Conservation (phyloP, 2,797 vertebrate genomes). For the Nyctalus aviator region DNA sequence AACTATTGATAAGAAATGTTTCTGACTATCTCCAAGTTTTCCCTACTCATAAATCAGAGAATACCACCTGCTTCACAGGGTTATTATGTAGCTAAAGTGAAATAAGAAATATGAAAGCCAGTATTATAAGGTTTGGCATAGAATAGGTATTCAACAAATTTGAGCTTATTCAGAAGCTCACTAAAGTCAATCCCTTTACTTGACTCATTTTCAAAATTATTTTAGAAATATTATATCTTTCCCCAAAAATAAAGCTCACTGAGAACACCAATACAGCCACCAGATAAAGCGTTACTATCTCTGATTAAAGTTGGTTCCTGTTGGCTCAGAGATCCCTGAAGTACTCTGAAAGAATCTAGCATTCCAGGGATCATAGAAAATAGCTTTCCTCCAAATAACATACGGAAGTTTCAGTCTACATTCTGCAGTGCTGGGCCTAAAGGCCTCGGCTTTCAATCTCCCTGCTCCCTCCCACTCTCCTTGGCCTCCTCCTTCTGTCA, state of each 20-base stretch:
- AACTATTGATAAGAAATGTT: background rate
- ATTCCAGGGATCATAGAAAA: background rate
- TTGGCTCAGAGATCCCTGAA: background rate
- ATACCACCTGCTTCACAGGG: background rate
- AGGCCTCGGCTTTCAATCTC: background rate
- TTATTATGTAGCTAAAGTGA: background rate
- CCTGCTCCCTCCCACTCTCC: background rate
- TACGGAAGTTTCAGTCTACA: background rate
- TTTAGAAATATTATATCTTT: slow-evolving; percentile 11
- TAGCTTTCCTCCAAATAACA: background rate
- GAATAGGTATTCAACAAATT: background rate
- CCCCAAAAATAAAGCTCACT: background rate
- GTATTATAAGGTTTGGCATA: background rate
- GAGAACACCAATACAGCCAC: background rate
- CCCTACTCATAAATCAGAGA: background rate
- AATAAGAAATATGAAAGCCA: background rate
- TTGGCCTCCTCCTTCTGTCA: background rate
- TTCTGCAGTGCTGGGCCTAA: background rate
- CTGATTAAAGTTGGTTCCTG: background rate
- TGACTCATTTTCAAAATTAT: slow-evolving; percentile 4
- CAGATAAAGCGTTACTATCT: background rate
- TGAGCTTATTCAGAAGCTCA: background rate
- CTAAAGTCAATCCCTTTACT: background rate
- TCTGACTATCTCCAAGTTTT: background rate
- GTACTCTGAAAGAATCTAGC: background rate